Conservation (phyloP, 1,140 invertebrate genomes). For the Heliconius hermathena region DNA sequence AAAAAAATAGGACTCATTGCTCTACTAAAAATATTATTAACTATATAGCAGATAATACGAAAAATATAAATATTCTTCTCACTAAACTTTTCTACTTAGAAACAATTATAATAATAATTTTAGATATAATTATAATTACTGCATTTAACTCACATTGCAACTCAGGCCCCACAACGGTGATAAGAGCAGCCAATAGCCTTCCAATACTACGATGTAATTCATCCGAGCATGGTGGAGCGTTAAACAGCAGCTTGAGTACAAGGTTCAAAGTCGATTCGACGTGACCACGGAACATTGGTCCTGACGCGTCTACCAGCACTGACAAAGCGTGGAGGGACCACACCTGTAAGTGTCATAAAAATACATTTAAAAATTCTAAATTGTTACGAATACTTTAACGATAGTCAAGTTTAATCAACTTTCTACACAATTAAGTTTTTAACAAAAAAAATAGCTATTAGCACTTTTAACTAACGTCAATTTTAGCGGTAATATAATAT, state of each 20-base stretch:
- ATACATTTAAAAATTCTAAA: slow-evolving; percentile 10
- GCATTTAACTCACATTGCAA: slow-evolving; percentile 87
- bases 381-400: slow-evolving; percentile 14
- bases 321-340: slow-evolving; percentile 98
- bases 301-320: slow-evolving; percentile 97
- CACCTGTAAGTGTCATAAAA: slow-evolving; percentile 83
- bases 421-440: no score
- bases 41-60: no score
- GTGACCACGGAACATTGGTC: slow-evolving; percentile 98
- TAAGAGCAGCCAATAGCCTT: slow-evolving; percentile 95
- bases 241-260: slow-evolving; percentile 93
- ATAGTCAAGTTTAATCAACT: no score
- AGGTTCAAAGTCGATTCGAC: slow-evolving; percentile 96
- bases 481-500: no score
- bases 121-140: neutral
- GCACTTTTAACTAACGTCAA: no score
- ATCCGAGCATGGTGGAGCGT: slow-evolving; percentile 93
- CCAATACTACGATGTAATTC: slow-evolving; percentile 96
- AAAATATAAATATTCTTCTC: no score
- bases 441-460: no score
- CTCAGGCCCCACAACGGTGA: slow-evolving; percentile 99
- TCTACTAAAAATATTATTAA: no score
- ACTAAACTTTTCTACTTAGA: no score
- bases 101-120: no score
- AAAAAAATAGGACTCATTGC: no score